A percentile compares a stretch with the other conserved stretches of the same genome.
phyloP scores from a whole-genome alignment of 2,888 invertebrate genomes.

The Harpagoxenus sublaevis region DNA sequence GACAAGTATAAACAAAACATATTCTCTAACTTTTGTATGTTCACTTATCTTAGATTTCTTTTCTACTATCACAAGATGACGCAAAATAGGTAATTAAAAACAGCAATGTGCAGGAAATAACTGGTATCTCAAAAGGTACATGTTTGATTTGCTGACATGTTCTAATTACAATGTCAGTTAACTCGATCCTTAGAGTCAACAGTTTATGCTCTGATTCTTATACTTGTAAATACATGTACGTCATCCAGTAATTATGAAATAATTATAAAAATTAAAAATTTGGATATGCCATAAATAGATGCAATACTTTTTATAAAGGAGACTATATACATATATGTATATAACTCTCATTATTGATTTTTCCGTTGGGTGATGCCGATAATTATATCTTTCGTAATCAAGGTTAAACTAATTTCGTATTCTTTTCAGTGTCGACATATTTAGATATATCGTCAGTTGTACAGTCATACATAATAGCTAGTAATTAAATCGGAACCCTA shows the following conservation, averaged over 20 bases:
- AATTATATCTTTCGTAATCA: not conserved
- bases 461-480: not conserved
- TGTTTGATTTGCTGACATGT: constrained; percentile 48
- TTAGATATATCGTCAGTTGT: not conserved
- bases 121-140: constrained; percentile 22
- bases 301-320: not conserved
- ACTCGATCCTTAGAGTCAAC: constrained; percentile 46
- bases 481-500: constrained; percentile 14
- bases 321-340: not conserved
- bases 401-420: not conserved
- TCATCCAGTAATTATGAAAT: not conserved
- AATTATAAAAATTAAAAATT: not conserved
- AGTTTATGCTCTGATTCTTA: constrained; percentile 58
- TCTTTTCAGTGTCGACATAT: not conserved
- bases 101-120: constrained; percentile 38
- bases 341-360: not conserved
- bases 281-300: not conserved
- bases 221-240: not conserved
- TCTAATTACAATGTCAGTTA: constrained; percentile 58
- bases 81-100: constrained; percentile 52
- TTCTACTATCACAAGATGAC: not conserved
- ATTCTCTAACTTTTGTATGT: not conserved
- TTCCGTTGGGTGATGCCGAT: not conserved
- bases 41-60: not conserved
- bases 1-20: not conserved